A percentile compares a stretch with the other conserved stretches of the same genome.
phyloP scores from a whole-genome alignment of 2,888 invertebrate species.

The Gastracanthus pulcherrimus region DNA sequence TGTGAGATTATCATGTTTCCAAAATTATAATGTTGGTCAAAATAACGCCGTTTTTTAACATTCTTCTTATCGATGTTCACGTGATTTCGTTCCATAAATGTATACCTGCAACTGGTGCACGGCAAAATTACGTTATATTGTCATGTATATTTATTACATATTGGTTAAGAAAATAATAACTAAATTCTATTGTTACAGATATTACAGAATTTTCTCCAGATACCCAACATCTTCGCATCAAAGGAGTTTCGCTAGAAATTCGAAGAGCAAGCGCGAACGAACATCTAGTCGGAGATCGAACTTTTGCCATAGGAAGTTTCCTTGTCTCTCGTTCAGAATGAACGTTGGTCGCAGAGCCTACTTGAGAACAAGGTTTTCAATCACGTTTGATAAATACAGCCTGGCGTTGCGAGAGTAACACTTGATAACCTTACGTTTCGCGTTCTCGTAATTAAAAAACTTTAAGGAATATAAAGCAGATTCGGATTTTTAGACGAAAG shows the following conservation, averaged over 20 bases:
- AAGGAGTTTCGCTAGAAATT: constrained; percentile 81
- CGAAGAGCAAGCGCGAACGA: constrained; percentile 80
- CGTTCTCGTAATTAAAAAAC: too few relatives aligned
- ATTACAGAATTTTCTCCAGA: constrained; percentile 82
- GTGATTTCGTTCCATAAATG: too few relatives aligned
- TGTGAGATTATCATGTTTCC: too few relatives aligned
- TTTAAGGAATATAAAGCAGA: not conserved
- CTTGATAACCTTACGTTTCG: too few relatives aligned
- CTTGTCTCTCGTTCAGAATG: not conserved
- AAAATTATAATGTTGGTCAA: too few relatives aligned
- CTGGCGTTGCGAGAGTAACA: not conserved
- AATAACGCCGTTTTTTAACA: too few relatives aligned
- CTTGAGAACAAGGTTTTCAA: not conserved
- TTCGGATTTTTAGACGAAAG: not conserved
- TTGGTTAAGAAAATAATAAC: too few relatives aligned
- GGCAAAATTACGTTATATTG: not conserved
- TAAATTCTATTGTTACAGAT: constrained; percentile 80
- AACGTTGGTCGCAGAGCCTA: too few relatives aligned
- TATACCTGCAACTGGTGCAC: too few relatives aligned
- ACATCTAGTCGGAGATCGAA: constrained; percentile 80
- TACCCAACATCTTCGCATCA: constrained; percentile 85
- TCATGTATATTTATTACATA: too few relatives aligned
- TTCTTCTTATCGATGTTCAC: too few relatives aligned
- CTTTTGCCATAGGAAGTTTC: constrained; percentile 73
- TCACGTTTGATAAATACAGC: too few relatives aligned